Conservation (phyloP, 2,888 invertebrate species). For the Lasioglossum pauxillum region DNA sequence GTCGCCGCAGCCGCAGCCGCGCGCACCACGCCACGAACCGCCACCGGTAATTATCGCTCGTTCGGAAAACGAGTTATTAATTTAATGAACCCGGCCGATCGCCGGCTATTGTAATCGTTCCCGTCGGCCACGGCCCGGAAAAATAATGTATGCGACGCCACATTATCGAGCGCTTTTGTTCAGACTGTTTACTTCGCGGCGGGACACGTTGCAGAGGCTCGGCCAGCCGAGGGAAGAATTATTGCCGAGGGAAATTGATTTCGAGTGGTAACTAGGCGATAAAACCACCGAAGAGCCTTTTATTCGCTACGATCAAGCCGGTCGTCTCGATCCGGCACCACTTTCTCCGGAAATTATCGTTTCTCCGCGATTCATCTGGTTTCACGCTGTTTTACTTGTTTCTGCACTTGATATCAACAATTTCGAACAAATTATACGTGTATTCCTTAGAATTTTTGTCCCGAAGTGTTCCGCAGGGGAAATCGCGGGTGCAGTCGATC, state of each 20-base stretch:
- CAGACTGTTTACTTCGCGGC: conserved; percentile 17
- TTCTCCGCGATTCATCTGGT: not conserved
- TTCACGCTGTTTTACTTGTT: not conserved
- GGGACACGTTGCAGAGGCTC: not conserved
- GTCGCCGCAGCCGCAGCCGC: not conserved
- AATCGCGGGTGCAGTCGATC: not conserved
- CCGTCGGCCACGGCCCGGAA: not conserved
- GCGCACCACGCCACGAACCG: not conserved
- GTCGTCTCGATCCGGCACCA: not conserved
- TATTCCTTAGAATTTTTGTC: not conserved
- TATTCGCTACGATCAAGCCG: not conserved
- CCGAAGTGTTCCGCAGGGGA: not conserved
- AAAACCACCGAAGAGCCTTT: not conserved
- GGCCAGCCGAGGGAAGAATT: not conserved
- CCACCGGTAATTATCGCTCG: conserved; percentile 15
- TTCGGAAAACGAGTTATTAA: conserved; percentile 19
- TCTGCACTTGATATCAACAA: not conserved
- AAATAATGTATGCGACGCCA: conserved; percentile 20
- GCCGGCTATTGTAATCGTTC: conserved; percentile 6
- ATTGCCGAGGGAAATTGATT: conserved; percentile 2
- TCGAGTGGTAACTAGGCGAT: not conserved
- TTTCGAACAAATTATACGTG: not conserved
- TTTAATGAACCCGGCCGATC: conserved; percentile 9
- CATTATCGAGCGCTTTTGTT: conserved; percentile 4
- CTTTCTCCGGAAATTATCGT: not conserved